phyloP scores from a whole-genome alignment of 2,888 invertebrate genomes.

The Dynastes grantii region DNA sequence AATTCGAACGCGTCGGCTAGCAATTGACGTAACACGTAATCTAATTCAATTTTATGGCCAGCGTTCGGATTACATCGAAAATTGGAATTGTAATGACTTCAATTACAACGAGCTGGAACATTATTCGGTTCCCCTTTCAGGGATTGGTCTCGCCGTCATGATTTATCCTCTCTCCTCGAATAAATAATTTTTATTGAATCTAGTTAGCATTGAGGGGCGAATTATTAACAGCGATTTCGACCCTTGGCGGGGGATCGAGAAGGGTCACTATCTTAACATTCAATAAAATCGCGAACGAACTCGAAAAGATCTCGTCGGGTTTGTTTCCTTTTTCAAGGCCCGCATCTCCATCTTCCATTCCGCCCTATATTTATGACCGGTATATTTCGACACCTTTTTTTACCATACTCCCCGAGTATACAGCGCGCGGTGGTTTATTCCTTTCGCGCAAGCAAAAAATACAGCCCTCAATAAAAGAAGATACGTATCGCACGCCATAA shows the following conservation, averaged over 20 bases:
- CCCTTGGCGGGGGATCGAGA: neutral
- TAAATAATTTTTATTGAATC: conserved; percentile 41
- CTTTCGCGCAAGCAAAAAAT: conserved; percentile 29
- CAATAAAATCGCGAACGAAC: conserved; percentile 28
- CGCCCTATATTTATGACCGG: conserved; percentile 37
- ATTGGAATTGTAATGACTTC: conserved; percentile 49
- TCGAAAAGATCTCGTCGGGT: neutral
- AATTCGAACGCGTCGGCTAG: conserved; percentile 36
- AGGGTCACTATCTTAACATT: conserved; percentile 21
- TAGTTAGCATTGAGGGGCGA: neutral
- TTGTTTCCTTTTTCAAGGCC: conserved; percentile 21
- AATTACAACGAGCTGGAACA: conserved; percentile 34
- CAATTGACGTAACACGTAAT: conserved; percentile 46
- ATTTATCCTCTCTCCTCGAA: conserved; percentile 6
- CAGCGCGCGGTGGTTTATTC: conserved; percentile 10
- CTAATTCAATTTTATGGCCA: conserved; percentile 50
- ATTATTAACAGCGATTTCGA: conserved; percentile 29
- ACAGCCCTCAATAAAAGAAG: conserved; percentile 37
- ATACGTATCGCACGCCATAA: conserved; percentile 35
- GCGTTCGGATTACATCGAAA: conserved; percentile 39
- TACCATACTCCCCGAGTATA: neutral
- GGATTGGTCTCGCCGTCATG: neutral
- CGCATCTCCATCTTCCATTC: conserved; percentile 15
- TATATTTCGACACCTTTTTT: conserved; percentile 44
- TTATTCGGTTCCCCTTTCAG: neutral